Evolutionary conservation across 2,797 vertebrate genomes (phyloP), one percentile per base, ranked within the genome.

Genomic region (Furcifer pardalis): DNA sequence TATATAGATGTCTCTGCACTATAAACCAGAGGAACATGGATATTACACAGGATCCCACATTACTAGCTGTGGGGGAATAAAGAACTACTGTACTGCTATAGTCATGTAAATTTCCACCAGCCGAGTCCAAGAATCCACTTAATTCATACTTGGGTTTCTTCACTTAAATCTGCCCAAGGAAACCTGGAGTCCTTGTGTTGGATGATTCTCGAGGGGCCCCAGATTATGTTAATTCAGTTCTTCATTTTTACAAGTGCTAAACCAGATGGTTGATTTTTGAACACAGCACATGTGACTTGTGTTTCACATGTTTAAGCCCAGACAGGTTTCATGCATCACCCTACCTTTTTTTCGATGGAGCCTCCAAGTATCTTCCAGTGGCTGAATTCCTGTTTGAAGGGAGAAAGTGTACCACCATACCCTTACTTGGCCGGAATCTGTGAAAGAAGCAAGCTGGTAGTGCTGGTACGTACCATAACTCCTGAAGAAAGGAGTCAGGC

Each of bases 361-460:
- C 98, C 98, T 68, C 98, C 99, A 9, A 97, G 97, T 89, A 97
- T 99, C 87, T 98, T 98, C 89, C 96, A 96, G 90, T 99, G 98
- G 98, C 95, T 99, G 90, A 98, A 98, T 89, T 96, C 96, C 84
- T 99, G 97, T 91, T 92, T 99, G 86, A 97, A 97, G 86, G 97
- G 97, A 21, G 97, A 97, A 87, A 95, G 95, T 72, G 92, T 95
- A 30, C 88, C 92, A 0, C 97, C 98, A 12, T 99, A 98, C 71
- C 98, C 98, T 35, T 98, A 97, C 91, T 96, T 99, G 62, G 97
- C 97, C 2, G 96, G 96, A 82, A 96, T 99, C 93, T 99, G 98
- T 90, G 97, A 97, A 84, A 97, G 98, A 93, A 98, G 98, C 93
- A 97, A 97, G 86, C 96, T 99, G 12, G 95, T 99, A 21, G 97